Evolutionary conservation across 2,113 vertebrate genomes (phyloP).

Genomic region (Myotis brandtii): DNA sequence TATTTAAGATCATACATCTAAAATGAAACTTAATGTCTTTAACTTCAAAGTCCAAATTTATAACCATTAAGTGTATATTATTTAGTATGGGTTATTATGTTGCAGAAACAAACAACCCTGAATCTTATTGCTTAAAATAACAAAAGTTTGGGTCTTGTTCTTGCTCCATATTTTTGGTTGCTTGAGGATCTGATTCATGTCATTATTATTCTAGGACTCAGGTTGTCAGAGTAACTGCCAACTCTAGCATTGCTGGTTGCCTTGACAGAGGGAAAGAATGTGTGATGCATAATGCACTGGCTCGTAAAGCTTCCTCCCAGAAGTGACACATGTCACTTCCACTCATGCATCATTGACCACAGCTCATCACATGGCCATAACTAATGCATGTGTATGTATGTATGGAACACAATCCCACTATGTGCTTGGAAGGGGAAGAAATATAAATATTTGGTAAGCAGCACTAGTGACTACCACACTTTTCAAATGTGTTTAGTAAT

Average conservation of each 20-base stretch:
- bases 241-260: not conserved
- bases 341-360: not conserved
- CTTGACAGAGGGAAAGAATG: not conserved
- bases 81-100: not conserved
- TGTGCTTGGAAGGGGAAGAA: not conserved
- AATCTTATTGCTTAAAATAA: conserved; percentile 11
- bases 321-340: not conserved
- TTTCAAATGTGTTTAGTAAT: conserved; percentile 35
- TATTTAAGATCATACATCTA: not conserved
- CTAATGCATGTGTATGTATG: not conserved
- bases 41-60: not conserved
- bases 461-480: not conserved
- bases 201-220: not conserved
- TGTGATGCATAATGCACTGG: not conserved
- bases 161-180: conserved; percentile 28
- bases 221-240: not conserved
- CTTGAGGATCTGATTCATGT: not conserved
- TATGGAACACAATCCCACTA: not conserved
- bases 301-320: not conserved
- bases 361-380: not conserved
- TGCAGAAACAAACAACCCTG: not conserved
- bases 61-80: not conserved
- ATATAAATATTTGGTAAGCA: conserved; percentile 22
- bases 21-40: conserved; percentile 39
- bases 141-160: conserved; percentile 7